Base-by-base conservation (phyloP, 2,888 invertebrate genomes). In the Auanema sp. region DNA sequence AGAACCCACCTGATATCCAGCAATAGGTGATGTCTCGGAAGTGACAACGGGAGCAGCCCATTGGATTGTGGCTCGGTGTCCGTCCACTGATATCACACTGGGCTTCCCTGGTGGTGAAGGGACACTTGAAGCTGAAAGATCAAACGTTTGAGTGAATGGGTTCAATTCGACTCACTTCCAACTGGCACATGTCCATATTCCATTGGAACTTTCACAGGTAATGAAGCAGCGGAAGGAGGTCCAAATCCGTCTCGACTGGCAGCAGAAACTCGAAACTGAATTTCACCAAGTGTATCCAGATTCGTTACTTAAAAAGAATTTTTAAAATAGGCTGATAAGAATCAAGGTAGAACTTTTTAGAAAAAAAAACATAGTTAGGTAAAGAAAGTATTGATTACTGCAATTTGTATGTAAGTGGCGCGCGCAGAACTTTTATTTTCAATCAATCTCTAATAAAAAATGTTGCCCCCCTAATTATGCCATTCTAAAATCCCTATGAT, bases 231-330 rank as follows among this genome's bases (percentile, higher is more conserved):
- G 14, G 83, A 83, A 8, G 82, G 72, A 6, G 75, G 65, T 21
- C 83, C 83, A 69, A 83, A 83, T 24, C 82, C 83, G 58, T 74
- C 72, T 49, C 76, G 57, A 54, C 83, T 79, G 55, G 79, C 81
- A 6, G 83, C 83, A 24, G 79, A 72, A 24, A 84, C 81, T 10
- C 83, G 80, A 63, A 83, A 84, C 56, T 81, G 80, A 42, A 80
- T 66, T 50, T 71, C 71, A 47, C 64, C 52, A 16, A 44, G 60
- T n/a, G 68, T 66, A 14, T 70, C 71, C 52, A 74, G 57, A 56
- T 71, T 74, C 12, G 74, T 74, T 14, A 74, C 74, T 74, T 63
- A 56, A 73, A 64, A 12, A 43, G 14, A n/a, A 51, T n/a, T 21
- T 11, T 6, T 10, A 47, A 16, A 12, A 18, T n/a, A 14, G n/a